phyloP scores from a whole-genome alignment of 2,113 vertebrate species.

The Lates calcarifer region DNA sequence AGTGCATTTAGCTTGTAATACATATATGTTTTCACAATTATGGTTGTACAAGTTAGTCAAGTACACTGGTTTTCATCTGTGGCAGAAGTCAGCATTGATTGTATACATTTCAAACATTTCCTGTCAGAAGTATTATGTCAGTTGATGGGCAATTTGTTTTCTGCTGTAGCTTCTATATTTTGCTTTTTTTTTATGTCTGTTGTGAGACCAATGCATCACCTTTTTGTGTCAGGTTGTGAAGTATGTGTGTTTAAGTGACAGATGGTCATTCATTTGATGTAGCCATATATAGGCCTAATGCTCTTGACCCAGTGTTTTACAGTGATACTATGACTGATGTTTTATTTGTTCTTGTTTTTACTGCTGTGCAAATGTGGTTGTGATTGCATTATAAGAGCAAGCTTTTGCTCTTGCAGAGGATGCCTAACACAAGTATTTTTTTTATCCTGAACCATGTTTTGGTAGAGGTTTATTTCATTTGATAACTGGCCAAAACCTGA shows the following conservation, averaged over 20 bases:
- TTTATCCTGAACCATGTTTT: constrained; percentile 56
- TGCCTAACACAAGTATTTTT: constrained; percentile 53
- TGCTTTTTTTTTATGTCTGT: constrained; percentile 39
- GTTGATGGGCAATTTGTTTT: constrained; percentile 55
- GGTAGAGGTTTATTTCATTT: constrained; percentile 68
- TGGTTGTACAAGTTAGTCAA: constrained; percentile 55
- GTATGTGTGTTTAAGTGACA: constrained; percentile 57
- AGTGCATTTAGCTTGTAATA: constrained; percentile 51
- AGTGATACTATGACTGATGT: constrained; percentile 71
- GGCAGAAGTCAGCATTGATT: constrained; percentile 75
- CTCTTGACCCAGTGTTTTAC: constrained; percentile 73
- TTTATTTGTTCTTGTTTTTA: constrained; percentile 42
- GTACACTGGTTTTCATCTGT: constrained; percentile 68
- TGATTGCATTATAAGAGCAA: constrained; percentile 29
- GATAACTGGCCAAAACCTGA: constrained; percentile 50
- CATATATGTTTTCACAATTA: constrained; percentile 26
- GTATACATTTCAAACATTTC: constrained; percentile 80
- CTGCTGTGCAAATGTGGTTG: constrained; percentile 25
- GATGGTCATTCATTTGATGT: constrained; percentile 68
- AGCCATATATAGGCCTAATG: constrained; percentile 72
- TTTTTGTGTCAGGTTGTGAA: constrained; percentile 58
- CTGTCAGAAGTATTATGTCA: constrained; percentile 82
- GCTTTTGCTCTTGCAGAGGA: constrained; percentile 36
- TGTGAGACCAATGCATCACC: constrained; percentile 49
- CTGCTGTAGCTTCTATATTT: constrained; percentile 67